Evolutionary conservation across 2,113 vertebrate species (phyloP).

Genomic region (Caracal caracal): DNA sequence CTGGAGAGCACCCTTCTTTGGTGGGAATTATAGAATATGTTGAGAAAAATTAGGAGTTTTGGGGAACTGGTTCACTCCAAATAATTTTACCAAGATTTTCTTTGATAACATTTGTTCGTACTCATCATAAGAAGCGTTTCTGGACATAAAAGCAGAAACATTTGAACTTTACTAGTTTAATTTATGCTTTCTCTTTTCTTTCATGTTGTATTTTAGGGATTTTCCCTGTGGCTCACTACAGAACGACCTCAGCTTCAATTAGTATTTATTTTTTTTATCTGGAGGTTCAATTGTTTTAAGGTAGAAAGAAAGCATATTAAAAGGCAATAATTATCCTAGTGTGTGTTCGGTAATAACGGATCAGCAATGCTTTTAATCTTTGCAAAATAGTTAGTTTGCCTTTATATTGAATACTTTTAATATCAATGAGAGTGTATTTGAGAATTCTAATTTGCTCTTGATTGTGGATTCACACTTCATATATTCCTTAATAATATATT

Average conservation of each 20-base stretch:
- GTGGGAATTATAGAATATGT: not conserved
- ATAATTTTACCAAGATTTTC: not conserved
- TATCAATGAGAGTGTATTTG: not conserved
- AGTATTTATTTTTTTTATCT: slow-evolving; percentile 48
- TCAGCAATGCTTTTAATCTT: slow-evolving; percentile 30
- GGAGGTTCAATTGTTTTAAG: slow-evolving; percentile 50
- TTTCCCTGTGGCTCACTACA: slow-evolving; percentile 35
- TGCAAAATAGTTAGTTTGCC: not conserved
- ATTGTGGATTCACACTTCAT: not conserved
- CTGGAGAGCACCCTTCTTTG: not conserved
- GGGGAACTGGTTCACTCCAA: not conserved
- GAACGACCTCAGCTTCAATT: slow-evolving; percentile 46
- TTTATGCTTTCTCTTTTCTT: slow-evolving; percentile 51
- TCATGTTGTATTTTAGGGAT: slow-evolving; percentile 53
- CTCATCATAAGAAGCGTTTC: not conserved
- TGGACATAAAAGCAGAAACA: slow-evolving; percentile 32
- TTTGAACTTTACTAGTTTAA: slow-evolving; percentile 57
- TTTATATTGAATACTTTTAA: slow-evolving; percentile 37
- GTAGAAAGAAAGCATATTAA: slow-evolving; percentile 50
- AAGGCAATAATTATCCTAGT: slow-evolving; percentile 42
- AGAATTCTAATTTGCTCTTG: slow-evolving; percentile 34
- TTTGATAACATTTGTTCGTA: slow-evolving; percentile 15
- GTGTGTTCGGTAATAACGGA: not conserved
- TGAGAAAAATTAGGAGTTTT: not conserved
- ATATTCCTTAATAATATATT: slow-evolving; percentile 8